A percentile compares a stretch with the other conserved stretches of the same genome.
Evolutionary conservation across 2,888 invertebrate species (phyloP).

Genomic region (Pyrocoelia pectoralis): DNA sequence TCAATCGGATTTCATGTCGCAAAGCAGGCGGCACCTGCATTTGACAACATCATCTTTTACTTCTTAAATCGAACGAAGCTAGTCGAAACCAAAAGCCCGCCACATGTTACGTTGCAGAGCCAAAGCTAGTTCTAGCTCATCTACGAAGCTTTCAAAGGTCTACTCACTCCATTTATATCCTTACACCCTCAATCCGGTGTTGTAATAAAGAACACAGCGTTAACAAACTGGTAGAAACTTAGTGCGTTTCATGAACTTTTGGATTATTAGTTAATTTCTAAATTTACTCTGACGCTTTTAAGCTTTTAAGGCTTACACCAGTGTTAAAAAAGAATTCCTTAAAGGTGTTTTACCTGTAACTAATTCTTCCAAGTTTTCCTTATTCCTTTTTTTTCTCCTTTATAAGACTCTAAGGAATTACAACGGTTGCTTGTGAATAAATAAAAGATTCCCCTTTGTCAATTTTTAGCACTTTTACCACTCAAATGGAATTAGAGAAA

Average conservation of each 20-base stretch:
- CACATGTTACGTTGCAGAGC: slow-evolving; percentile 40
- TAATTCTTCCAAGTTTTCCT: slow-evolving; percentile 14
- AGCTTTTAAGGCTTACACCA: slow-evolving; percentile 21
- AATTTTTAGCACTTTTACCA: neutral
- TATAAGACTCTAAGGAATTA: slow-evolving; percentile 11
- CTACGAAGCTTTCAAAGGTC: slow-evolving; percentile 24
- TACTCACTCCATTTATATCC: slow-evolving; percentile 17
- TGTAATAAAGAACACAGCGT: slow-evolving; percentile 13
- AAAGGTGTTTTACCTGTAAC: slow-evolving; percentile 25
- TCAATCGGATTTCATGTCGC: slow-evolving; percentile 50
- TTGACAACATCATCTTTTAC: slow-evolving; percentile 54
- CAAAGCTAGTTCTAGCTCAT: slow-evolving; percentile 25
- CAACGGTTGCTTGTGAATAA: slow-evolving; percentile 13
- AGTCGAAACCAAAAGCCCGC: slow-evolving; percentile 42
- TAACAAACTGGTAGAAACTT: slow-evolving; percentile 28
- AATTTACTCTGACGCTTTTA: slow-evolving; percentile 26
- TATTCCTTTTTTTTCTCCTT: slow-evolving; percentile 7
- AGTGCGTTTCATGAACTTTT: slow-evolving; percentile 31
- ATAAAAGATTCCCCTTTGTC: slow-evolving; percentile 12
- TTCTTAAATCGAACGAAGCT: slow-evolving; percentile 46
- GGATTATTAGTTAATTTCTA: slow-evolving; percentile 30
- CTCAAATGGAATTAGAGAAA: neutral
- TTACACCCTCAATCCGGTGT: neutral
- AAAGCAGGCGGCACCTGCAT: slow-evolving; percentile 48
- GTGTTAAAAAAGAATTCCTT: slow-evolving; percentile 19